phyloP scores from a whole-genome alignment of 2,888 invertebrate genomes.

The Lepetodrilus schrolli region DNA sequence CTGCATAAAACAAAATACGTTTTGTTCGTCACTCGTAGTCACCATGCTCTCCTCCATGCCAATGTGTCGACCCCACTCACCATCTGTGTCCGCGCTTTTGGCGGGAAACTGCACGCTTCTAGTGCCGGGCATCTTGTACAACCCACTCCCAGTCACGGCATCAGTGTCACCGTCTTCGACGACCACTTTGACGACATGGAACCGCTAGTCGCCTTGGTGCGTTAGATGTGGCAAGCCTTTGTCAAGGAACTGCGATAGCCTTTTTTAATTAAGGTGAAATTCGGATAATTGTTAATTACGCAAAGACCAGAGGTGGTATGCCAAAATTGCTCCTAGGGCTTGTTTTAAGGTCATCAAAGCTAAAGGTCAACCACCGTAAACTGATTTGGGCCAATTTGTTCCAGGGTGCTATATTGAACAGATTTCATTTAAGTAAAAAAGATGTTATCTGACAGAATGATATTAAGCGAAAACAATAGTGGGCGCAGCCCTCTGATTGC shows the following conservation, averaged over 20 bases:
- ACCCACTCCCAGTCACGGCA: too few species aligned
- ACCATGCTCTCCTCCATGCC: not conserved
- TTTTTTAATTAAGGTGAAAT: slow-evolving; percentile 24
- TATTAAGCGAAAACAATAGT: too few species aligned
- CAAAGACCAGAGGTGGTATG: not conserved
- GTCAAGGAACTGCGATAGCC: slow-evolving; percentile 8
- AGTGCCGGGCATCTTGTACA: too few species aligned
- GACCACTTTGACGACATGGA: not conserved
- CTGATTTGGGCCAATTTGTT: too few species aligned
- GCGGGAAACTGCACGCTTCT: slow-evolving; percentile 8
- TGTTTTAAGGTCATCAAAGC: slow-evolving; percentile 8
- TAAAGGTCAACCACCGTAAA: not conserved
- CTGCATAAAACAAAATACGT: slow-evolving; percentile 31
- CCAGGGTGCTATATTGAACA: too few species aligned
- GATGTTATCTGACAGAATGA: too few species aligned
- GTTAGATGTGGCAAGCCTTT: slow-evolving; percentile 17
- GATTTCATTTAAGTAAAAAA: too few species aligned
- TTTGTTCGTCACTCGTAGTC: not conserved
- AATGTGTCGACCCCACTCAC: not conserved
- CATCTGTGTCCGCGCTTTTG: slow-evolving; percentile 28
- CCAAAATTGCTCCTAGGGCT: not conserved
- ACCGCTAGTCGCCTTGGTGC: not conserved
- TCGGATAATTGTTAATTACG: slow-evolving; percentile 7
- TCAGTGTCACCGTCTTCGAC: too few species aligned
- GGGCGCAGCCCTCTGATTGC: too few species aligned